phyloP scores from a whole-genome alignment of 2,797 vertebrate species.

The Threskiornis aethiopicus region DNA sequence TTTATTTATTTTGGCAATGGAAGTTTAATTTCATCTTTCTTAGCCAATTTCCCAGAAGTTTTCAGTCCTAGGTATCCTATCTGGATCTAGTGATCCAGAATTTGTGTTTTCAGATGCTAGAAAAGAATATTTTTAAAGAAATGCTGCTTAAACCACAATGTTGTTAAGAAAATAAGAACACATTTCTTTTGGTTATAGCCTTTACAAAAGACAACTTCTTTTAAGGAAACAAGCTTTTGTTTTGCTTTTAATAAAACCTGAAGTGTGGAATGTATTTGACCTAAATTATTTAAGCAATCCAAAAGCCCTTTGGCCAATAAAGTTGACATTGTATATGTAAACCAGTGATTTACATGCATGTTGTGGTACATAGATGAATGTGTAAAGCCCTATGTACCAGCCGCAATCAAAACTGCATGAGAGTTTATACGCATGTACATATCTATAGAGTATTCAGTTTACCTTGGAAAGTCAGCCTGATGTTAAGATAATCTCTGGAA shows the following conservation, averaged over 20 bases:
- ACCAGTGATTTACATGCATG: background rate
- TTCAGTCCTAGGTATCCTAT: background rate
- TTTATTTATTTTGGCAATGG: background rate
- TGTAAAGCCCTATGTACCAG: background rate
- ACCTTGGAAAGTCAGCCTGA: background rate
- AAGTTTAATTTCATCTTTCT: background rate
- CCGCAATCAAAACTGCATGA: rapidly evolving
- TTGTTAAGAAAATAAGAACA: background rate
- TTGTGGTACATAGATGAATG: background rate
- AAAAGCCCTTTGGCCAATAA: background rate
- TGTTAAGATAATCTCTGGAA: background rate
- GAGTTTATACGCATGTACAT: background rate
- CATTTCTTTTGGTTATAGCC: background rate
- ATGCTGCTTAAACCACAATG: background rate
- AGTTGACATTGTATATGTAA: background rate
- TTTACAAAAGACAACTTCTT: background rate
- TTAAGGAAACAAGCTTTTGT: background rate
- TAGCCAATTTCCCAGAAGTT: background rate
- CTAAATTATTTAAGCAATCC: background rate
- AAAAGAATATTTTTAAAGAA: background rate
- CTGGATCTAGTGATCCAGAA: background rate
- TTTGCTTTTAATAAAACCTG: background rate
- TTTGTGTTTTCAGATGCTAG: background rate
- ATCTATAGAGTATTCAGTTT: background rate
- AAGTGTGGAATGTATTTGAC: background rate